Evolutionary conservation across 2,797 vertebrate genomes (phyloP).

Genomic region (Jordanella pulchra): DNA sequence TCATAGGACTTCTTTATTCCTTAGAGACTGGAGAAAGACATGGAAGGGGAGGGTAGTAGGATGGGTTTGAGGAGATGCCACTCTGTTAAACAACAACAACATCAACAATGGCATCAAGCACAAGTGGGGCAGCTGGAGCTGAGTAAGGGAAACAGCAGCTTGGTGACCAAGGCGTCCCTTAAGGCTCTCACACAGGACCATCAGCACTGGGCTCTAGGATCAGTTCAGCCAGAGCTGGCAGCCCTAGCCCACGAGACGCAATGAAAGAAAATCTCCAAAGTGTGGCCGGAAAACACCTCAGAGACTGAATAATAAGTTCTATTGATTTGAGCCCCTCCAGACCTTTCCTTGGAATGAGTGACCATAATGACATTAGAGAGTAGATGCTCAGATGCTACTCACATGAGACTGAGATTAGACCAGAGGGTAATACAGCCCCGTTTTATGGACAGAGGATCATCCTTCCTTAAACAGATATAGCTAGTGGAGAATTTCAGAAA

Average conservation of each 20-base stretch:
- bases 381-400: slow-evolving; percentile 57
- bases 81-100: slow-evolving; percentile 84
- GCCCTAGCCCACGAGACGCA: slow-evolving; percentile 50
- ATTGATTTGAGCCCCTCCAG: slow-evolving; percentile 73
- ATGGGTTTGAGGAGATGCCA: slow-evolving; percentile 40
- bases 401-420: slow-evolving; percentile 50
- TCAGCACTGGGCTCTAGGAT: slow-evolving; percentile 68
- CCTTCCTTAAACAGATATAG: slow-evolving; percentile 5
- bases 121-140: slow-evolving; percentile 56
- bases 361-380: slow-evolving; percentile 79
- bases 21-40: slow-evolving; percentile 80
- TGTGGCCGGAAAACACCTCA: slow-evolving; percentile 67
- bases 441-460: slow-evolving; percentile 44
- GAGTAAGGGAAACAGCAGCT: slow-evolving; percentile 30
- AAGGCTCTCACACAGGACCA: slow-evolving; percentile 44
- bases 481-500: neutral
- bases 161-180: slow-evolving; percentile 53
- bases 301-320: slow-evolving; percentile 59
- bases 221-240: slow-evolving; percentile 56
- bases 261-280: slow-evolving; percentile 55
- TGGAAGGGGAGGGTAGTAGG: slow-evolving; percentile 24
- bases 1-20: slow-evolving; percentile 86
- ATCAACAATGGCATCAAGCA: slow-evolving; percentile 59
- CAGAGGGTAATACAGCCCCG: slow-evolving; percentile 38
- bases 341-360: slow-evolving; percentile 70